Evolutionary conservation across 2,113 vertebrate genomes (phyloP).

Genomic region (Cottus gobio): DNA sequence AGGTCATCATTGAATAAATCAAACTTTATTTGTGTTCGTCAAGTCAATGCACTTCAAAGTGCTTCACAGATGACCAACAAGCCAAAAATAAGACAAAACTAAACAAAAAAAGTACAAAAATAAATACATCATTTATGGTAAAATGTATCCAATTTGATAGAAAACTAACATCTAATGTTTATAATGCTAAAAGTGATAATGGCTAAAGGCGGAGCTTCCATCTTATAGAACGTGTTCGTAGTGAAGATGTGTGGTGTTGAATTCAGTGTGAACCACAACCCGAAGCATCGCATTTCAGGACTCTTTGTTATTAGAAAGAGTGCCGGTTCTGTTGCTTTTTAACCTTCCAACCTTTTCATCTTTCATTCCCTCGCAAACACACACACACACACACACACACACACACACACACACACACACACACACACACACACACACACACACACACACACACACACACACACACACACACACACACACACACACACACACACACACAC

Average conservation of each 20-base stretch:
- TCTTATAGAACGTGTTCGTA: neutral
- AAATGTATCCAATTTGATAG: neutral
- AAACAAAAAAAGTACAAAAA: too few relatives aligned
- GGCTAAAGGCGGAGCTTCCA: neutral
- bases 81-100: too few relatives aligned
- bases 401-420: neutral
- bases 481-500: too few relatives aligned
- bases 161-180: neutral
- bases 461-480: neutral
- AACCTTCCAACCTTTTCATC: slow-evolving; percentile 32
- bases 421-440: too few relatives aligned
- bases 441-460: neutral
- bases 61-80: too few relatives aligned
- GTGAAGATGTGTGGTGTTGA: slow-evolving; percentile 28
- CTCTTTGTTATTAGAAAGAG: slow-evolving; percentile 52
- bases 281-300: slow-evolving; percentile 40
- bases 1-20: neutral
- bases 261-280: slow-evolving; percentile 23
- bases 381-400: neutral
- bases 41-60: too few relatives aligned
- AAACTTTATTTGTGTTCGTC: neutral
- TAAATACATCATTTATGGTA: neutral
- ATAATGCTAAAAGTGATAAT: neutral
- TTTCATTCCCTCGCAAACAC: slow-evolving; percentile 5
- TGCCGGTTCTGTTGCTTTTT: slow-evolving; percentile 9